These are phyloP conservation scores for Fragum sueziense DNA, from an alignment of 2,888 invertebrate species.

Conservation along the genomic window DNA sequence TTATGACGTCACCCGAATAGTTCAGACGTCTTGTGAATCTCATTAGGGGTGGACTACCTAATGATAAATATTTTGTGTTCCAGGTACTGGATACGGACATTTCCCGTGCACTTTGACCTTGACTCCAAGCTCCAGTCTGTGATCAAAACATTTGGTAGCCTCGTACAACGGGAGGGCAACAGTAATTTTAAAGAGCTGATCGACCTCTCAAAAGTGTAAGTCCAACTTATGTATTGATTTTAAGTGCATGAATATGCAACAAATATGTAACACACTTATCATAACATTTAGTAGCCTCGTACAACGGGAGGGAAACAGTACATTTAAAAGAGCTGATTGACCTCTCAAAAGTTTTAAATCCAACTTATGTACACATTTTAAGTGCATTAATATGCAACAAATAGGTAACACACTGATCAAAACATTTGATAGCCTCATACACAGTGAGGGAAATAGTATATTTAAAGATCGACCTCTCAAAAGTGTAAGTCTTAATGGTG, in stretches of 20 bases:
- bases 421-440: slow-evolving; percentile 81
- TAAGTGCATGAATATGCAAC: too few species aligned
- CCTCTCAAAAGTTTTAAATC: slow-evolving; percentile 84
- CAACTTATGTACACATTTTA: too few species aligned
- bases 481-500: slow-evolving; percentile 80
- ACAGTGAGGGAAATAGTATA: slow-evolving; percentile 75
- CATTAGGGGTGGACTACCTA: too few species aligned
- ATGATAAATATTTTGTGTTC: slow-evolving; percentile 38
- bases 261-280: too few species aligned
- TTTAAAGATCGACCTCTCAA: slow-evolving; percentile 82
- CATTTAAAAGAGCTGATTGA: slow-evolving; percentile 82
- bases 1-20: too few species aligned
- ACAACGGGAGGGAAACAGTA: slow-evolving; percentile 77
- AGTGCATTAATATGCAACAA: too few species aligned
- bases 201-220: slow-evolving; percentile 84
- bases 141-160: slow-evolving; percentile 81
- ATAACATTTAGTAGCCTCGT: slow-evolving; percentile 81
- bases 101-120: slow-evolving; percentile 85
- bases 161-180: slow-evolving; percentile 80
- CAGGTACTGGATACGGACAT: slow-evolving; percentile 84
- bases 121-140: slow-evolving; percentile 82
- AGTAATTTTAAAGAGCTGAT: slow-evolving; percentile 80
- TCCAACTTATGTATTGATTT: too few species aligned
- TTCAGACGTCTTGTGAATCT: too few species aligned
- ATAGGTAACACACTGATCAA: slow-evolving; percentile 69